Conservation (phyloP, 2,888 invertebrate species). For the Matsumyia berberina region DNA sequence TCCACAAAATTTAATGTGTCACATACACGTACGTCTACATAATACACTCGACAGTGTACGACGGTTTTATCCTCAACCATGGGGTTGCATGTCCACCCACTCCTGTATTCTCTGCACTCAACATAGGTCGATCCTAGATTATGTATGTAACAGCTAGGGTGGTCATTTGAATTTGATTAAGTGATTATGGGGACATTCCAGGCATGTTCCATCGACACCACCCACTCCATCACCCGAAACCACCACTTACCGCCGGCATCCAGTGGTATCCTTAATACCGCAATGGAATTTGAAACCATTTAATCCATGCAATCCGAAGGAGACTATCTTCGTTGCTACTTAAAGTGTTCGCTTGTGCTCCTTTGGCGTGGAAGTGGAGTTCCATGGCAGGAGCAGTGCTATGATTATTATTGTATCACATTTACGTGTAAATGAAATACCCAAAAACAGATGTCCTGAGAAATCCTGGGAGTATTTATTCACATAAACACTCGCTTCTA, state of each 20-base stretch:
- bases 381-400: constrained; percentile 28
- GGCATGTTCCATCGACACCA: constrained; percentile 61
- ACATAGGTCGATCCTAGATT: constrained; percentile 47
- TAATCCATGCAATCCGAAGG: constrained; percentile 68
- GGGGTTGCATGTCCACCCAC: constrained; percentile 19
- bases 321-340: constrained; percentile 58
- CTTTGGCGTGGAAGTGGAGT: constrained; percentile 6
- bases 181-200: constrained; percentile 70
- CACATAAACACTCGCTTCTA: constrained; percentile 50
- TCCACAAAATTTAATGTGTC: constrained; percentile 31
- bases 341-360: constrained; percentile 41
- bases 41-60: constrained; percentile 28
- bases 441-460: constrained; percentile 74
- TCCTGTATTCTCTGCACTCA: neutral
- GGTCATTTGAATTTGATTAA: constrained; percentile 76
- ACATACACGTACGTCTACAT: constrained; percentile 2
- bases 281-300: constrained; percentile 69
- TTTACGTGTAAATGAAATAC: constrained; percentile 76
- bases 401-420: constrained; percentile 73
- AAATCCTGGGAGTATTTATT: constrained; percentile 70
- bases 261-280: constrained; percentile 49
- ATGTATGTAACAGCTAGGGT: constrained; percentile 55
- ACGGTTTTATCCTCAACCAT: constrained; percentile 54
- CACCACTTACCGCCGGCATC: constrained; percentile 3
- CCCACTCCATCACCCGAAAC: constrained; percentile 22